phyloP scores from a whole-genome alignment of 2,113 vertebrate species.

The Taurulus bubalis region DNA sequence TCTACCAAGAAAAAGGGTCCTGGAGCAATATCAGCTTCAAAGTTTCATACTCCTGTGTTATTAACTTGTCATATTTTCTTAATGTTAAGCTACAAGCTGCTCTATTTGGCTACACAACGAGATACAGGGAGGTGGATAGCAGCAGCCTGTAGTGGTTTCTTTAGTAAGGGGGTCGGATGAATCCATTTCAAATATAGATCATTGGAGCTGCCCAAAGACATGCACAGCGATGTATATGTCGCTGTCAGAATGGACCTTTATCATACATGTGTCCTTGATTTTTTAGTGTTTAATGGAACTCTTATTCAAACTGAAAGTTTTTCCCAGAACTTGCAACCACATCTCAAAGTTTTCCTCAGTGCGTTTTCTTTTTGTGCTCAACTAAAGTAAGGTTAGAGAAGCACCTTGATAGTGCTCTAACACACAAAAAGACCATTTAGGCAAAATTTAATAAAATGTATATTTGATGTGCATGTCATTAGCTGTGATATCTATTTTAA shows the following conservation, averaged over 20 bases:
- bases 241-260: neutral
- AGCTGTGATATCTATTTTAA: neutral
- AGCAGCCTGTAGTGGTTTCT: neutral
- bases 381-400: neutral
- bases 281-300: neutral
- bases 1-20: neutral
- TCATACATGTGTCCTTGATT: neutral
- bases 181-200: neutral
- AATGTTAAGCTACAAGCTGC: no score
- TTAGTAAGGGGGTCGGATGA: neutral
- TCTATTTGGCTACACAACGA: neutral
- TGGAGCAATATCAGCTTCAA: neutral
- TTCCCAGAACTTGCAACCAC: neutral
- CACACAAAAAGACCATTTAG: neutral
- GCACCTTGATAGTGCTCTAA: neutral
- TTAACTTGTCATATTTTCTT: no score
- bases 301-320: neutral
- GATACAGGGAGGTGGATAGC: neutral
- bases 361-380: neutral
- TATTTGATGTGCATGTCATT: neutral
- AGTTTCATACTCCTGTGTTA: neutral
- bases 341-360: no score
- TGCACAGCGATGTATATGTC: neutral
- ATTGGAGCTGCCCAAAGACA: neutral
- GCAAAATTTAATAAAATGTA: neutral